phyloP scores from a whole-genome alignment of 92 coral and sea anemone genomes.

The Actinostola sp. region DNA sequence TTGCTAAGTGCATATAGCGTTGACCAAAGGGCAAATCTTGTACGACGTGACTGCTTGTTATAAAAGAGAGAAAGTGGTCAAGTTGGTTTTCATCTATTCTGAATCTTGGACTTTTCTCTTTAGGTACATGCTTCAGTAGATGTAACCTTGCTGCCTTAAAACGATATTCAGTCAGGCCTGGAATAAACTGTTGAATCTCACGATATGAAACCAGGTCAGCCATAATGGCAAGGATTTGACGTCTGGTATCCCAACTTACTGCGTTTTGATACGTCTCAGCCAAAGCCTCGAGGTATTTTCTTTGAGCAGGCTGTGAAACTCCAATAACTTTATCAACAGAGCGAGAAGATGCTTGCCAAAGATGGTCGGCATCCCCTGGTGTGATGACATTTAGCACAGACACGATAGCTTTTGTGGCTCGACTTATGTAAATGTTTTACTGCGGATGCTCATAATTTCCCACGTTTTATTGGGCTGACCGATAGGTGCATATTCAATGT shows the following conservation, averaged over 20 bases:
- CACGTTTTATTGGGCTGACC: conserved; percentile 11
- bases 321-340: conserved; percentile 41
- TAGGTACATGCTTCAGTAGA: conserved; percentile 17
- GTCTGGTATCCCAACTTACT: conserved; percentile 55
- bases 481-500: not conserved
- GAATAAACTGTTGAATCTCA: conserved; percentile 59
- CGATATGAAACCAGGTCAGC: conserved; percentile 60
- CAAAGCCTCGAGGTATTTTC: conserved; percentile 55
- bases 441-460: conserved; percentile 13
- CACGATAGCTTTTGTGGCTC: conserved; percentile 47
- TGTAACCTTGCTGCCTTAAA: conserved; percentile 47
- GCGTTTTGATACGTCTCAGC: conserved; percentile 66
- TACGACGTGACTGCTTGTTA: conserved; percentile 56
- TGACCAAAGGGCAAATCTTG: conserved; percentile 63
- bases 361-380: conserved; percentile 51
- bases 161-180: conserved; percentile 51
- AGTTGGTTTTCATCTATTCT: conserved; percentile 18
- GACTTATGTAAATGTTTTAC: conserved; percentile 32
- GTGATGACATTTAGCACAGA: conserved; percentile 44
- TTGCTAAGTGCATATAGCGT: conserved; percentile 29
- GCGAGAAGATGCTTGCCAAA: conserved; percentile 55
- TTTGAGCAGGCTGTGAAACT: conserved; percentile 10
- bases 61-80: conserved; percentile 42
- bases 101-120: conserved; percentile 25
- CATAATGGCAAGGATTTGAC: conserved; percentile 60